Conservation (phyloP, 2,888 invertebrate species). For the Drosophila mimica region DNA sequence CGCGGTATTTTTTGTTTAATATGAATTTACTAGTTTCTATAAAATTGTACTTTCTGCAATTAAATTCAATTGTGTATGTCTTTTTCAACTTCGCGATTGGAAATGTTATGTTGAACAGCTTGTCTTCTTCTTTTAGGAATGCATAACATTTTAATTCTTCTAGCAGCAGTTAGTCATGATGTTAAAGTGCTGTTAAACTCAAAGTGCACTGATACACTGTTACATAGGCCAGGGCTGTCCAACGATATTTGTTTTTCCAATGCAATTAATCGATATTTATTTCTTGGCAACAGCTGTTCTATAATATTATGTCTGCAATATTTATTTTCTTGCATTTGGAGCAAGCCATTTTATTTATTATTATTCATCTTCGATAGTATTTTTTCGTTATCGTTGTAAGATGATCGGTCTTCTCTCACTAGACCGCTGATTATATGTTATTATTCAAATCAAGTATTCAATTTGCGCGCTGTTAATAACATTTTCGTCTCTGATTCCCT, state of each 20-base stretch:
- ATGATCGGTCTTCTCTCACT: background rate
- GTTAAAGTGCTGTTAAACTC: constrained; percentile 38
- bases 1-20: constrained; percentile 30
- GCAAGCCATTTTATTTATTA: background rate
- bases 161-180: constrained; percentile 12
- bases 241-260: background rate
- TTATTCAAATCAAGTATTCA: background rate
- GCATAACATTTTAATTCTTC: constrained; percentile 27
- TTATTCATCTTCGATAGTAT: background rate
- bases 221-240: constrained; percentile 1
- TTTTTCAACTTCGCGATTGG: constrained; percentile 68
- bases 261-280: background rate
- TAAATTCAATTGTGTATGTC: constrained; percentile 50
- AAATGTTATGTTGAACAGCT: constrained; percentile 48
- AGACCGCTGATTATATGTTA: background rate
- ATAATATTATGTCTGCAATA: background rate
- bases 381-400: background rate
- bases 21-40: constrained; percentile 20
- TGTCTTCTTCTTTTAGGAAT: constrained; percentile 48
- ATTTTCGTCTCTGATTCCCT: background rate
- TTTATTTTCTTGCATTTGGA: too few species aligned
- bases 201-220: constrained; percentile 5
- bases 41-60: constrained; percentile 44
- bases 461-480: constrained; percentile 3
- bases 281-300: background rate